A percentile compares a stretch with the other conserved stretches of the same genome.
phyloP scores from a whole-genome alignment of 2,113 vertebrate species.

The Dryoscopus gambensis region DNA sequence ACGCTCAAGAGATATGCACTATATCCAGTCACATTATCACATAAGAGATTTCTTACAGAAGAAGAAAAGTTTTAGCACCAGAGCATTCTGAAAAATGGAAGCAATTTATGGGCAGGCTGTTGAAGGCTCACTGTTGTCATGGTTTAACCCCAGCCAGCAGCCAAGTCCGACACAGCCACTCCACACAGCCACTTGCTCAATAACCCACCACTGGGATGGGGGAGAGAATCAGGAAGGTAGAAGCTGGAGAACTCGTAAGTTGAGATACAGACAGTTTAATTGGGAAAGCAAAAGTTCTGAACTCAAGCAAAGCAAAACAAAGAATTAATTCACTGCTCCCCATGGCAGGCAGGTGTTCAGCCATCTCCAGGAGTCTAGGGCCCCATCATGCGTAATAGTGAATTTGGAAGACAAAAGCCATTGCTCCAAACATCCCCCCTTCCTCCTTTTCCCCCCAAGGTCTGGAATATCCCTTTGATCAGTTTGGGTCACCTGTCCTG shows the following conservation, averaged over 20 bases:
- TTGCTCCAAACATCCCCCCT: background rate
- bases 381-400: fast-evolving
- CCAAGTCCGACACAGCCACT: background rate
- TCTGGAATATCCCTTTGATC: background rate
- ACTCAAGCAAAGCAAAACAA: background rate
- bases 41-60: background rate
- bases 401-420: background rate
- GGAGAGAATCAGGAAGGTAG: background rate
- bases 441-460: fast-evolving
- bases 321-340: background rate
- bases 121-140: background rate
- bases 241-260: background rate
- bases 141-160: background rate
- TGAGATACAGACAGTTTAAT: background rate
- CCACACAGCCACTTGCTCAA: fast-evolving
- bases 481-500: background rate
- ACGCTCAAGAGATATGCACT: background rate
- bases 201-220: background rate
- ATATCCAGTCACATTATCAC: background rate
- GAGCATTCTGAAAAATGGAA: background rate
- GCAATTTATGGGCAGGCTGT: background rate
- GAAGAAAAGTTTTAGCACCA: background rate
- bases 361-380: background rate
- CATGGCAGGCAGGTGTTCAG: background rate
- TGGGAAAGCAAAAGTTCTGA: background rate